Conservation (phyloP, 2,113 vertebrate species). For the Anarhynchus alexandrinus region DNA sequence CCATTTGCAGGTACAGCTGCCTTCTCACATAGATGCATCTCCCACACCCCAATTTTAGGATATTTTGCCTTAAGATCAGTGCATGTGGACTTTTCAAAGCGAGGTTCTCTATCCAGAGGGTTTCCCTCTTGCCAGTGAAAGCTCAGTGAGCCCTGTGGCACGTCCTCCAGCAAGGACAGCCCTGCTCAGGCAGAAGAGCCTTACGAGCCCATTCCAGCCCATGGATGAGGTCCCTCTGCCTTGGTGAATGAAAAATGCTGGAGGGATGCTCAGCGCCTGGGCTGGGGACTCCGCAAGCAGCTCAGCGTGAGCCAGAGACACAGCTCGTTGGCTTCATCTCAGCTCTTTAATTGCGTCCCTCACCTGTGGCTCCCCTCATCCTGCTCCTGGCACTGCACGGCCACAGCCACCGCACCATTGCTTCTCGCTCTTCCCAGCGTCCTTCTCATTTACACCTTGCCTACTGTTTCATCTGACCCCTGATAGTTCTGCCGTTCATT, state of each 20-base stretch:
- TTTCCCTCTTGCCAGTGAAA: neutral
- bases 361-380: neutral
- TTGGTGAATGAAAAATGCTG: neutral
- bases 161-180: neutral
- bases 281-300: neutral
- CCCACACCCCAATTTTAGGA: neutral
- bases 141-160: neutral
- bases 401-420: neutral
- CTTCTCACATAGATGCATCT: accelerated
- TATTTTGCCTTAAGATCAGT: neutral
- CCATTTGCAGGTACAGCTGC: neutral
- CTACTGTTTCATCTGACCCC: neutral
- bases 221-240: neutral
- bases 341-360: neutral
- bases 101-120: accelerated
- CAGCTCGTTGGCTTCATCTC: neutral
- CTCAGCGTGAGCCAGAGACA: accelerated
- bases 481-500: neutral
- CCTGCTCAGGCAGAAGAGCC: neutral
- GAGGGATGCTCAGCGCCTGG: neutral
- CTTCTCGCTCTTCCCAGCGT: neutral
- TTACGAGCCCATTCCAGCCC: neutral
- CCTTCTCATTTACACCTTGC: constrained; percentile 1
- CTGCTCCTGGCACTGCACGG: neutral
- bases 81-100: accelerated